Evolutionary conservation across 2,888 invertebrate genomes (phyloP), one percentile per base, ranked within the genome.

Genomic region (Cephus pulcher): DNA sequence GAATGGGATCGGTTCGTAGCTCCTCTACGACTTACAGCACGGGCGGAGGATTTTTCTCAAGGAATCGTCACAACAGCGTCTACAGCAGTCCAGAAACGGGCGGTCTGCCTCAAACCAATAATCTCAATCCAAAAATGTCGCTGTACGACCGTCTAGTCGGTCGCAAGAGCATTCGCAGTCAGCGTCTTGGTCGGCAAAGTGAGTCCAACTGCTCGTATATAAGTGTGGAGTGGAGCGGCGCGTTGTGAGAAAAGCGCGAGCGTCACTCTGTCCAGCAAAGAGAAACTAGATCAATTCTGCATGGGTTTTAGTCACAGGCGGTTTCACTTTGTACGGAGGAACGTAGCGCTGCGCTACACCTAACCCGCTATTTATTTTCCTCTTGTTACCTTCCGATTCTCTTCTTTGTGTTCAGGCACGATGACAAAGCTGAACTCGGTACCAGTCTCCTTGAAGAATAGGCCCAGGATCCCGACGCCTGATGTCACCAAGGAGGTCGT

Each of bases 381-480:
- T 86, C 86, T 84, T 83, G 80, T 79, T 77, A 83, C 78, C 80
- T 82, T 84, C 80, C 78, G 71, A 75, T 71, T 75, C 75, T 78
- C 82, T 76, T 75, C 76, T 78, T 56, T 78, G 35, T 78, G 87
- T 87, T 73, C 89, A 95, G 95, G 94, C 85, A 94, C 94, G 69
- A 93, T 94, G 86, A 90, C 90, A 86, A 95, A 95, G 90, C 93
- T 96, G 85, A 96, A 96, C 89, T 94, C 93, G 23, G 92, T 95
- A 68, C 94, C 95, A 11, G 93, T 94, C 82, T 94, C 94, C n/a
- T 92, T 95, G 81, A 96, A 96, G 88, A 95, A 96, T 88, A 94
- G 97, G 78, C 97, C 97, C n/a, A 94, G 97, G 76, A 97, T 97
- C 84, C 97, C 97, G 69, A 97, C 97, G 11, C 97, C 97, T 0